These are phyloP conservation scores for Schrankia costaestrigalis DNA, from an alignment of 2,888 invertebrate genomes.

Conservation along the genomic window DNA sequence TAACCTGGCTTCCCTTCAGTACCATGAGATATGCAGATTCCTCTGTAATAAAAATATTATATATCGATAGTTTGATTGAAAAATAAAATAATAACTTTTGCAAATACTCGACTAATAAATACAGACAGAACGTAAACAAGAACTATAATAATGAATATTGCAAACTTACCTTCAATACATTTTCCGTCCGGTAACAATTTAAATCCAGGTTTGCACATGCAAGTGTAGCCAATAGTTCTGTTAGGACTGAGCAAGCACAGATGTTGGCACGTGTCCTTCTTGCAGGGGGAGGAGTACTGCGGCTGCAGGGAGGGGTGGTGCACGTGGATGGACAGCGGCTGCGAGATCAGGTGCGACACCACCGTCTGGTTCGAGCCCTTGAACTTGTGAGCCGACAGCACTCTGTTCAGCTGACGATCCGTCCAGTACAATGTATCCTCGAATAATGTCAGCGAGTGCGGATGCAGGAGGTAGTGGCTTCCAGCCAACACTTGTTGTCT, in stretches of 20 bases:
- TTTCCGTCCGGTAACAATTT: slow-evolving; percentile 84
- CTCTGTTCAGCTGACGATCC: slow-evolving; percentile 94
- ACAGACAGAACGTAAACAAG: background rate
- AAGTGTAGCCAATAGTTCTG: slow-evolving; percentile 85
- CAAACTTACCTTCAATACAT: slow-evolving; percentile 83
- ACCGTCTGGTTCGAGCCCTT: slow-evolving; percentile 95
- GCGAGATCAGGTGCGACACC: slow-evolving; percentile 95
- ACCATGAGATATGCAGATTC: slow-evolving; percentile 94
- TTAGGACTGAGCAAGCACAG: slow-evolving; percentile 94
- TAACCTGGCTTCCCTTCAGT: slow-evolving; percentile 92
- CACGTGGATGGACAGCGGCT: slow-evolving; percentile 96
- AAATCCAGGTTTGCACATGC: slow-evolving; percentile 95
- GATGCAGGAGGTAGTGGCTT: slow-evolving; percentile 96
- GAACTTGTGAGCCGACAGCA: slow-evolving; percentile 95
- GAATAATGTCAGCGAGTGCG: slow-evolving; percentile 96
- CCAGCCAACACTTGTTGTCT: slow-evolving; percentile 93
- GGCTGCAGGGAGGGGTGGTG: slow-evolving; percentile 98
- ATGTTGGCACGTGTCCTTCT: slow-evolving; percentile 86
- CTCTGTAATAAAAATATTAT: slow-evolving; percentile 79
- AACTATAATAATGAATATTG: background rate
- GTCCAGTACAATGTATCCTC: slow-evolving; percentile 99
- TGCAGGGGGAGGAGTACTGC: slow-evolving; percentile 87
- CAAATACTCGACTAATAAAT: background rate
- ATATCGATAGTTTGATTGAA: no score
- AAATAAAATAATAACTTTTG: background rate